Evolutionary conservation across 1,140 invertebrate species (phyloP).

Genomic region (Drosophila triauraria): DNA sequence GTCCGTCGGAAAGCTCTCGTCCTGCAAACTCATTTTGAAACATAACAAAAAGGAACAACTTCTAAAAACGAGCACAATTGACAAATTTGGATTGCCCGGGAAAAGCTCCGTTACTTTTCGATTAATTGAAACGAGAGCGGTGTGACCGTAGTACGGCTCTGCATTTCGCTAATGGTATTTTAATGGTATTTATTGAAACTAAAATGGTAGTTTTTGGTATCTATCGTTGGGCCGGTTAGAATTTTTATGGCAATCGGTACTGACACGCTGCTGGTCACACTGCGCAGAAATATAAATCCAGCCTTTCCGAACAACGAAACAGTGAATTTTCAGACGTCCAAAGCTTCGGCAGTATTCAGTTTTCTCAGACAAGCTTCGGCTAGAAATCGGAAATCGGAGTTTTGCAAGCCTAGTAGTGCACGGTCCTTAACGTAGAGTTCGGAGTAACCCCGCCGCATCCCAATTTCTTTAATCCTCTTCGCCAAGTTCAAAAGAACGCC

Average conservation of each 20-base stretch:
- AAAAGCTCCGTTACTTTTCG: conserved; percentile 20
- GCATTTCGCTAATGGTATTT: no score
- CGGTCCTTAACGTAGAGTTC: conserved; percentile 3
- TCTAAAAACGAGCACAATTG: not conserved
- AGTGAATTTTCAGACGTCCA: conserved; percentile 10
- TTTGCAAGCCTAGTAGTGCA: conserved; percentile 2
- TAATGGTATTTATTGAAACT: no score
- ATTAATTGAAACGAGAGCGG: not conserved
- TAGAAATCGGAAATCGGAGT: not conserved
- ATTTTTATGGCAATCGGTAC: no score
- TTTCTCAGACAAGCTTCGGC: not conserved
- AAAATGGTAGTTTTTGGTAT: no score
- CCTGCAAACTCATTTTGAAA: conserved; percentile 51
- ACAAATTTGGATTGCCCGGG: not conserved
- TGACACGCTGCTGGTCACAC: no score
- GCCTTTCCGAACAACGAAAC: not conserved
- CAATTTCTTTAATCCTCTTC: conserved; percentile 4
- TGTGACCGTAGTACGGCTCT: not conserved
- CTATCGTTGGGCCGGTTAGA: no score
- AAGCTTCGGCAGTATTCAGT: not conserved
- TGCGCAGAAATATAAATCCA: no score
- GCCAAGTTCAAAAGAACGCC: conserved; percentile 32
- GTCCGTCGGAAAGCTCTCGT: conserved; percentile 65
- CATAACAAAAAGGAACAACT: not conserved
- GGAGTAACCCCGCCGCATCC: conserved; percentile 18